Evolutionary conservation across 2,888 invertebrate genomes (phyloP).

Genomic region (Apotomis capreana): DNA sequence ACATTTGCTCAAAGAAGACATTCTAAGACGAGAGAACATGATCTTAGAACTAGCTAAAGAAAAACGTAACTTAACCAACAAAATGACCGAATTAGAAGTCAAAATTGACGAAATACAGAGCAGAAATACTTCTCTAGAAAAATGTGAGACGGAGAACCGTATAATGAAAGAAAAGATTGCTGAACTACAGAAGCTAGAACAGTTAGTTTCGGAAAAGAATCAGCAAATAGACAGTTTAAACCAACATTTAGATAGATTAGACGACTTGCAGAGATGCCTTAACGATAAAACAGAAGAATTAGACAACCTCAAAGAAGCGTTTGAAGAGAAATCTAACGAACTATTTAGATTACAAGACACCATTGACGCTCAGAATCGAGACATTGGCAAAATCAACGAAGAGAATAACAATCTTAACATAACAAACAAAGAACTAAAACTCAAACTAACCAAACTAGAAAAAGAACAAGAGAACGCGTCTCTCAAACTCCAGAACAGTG

Average conservation of each 20-base stretch:
- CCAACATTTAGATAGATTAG: slow-evolving; percentile 76
- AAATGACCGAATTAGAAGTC: slow-evolving; percentile 76
- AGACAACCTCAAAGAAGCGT: slow-evolving; percentile 73
- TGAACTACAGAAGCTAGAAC: slow-evolving; percentile 79
- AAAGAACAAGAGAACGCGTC: slow-evolving; percentile 77
- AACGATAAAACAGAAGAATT: slow-evolving; percentile 79
- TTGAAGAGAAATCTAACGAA: slow-evolving; percentile 75
- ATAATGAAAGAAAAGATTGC: slow-evolving; percentile 77
- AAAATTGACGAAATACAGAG: slow-evolving; percentile 78
- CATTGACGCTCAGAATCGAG: slow-evolving; percentile 64
- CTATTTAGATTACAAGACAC: slow-evolving; percentile 72
- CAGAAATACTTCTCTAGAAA: slow-evolving; percentile 67
- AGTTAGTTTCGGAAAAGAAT: slow-evolving; percentile 81
- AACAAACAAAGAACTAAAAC: slow-evolving; percentile 68
- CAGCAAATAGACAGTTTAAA: slow-evolving; percentile 80
- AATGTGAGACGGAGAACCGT: slow-evolving; percentile 70
- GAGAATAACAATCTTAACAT: slow-evolving; percentile 71
- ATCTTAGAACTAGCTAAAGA: slow-evolving; percentile 83
- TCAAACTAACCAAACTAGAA: slow-evolving; percentile 71
- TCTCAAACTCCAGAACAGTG: slow-evolving; percentile 69
- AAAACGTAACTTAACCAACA: slow-evolving; percentile 79
- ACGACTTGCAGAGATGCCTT: slow-evolving; percentile 77
- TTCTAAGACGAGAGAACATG: slow-evolving; percentile 83
- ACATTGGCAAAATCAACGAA: slow-evolving; percentile 69
- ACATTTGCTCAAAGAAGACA: slow-evolving; percentile 81